Evolutionary conservation across 2,888 invertebrate genomes (phyloP).

Genomic region (Hypsopygia costalis): DNA sequence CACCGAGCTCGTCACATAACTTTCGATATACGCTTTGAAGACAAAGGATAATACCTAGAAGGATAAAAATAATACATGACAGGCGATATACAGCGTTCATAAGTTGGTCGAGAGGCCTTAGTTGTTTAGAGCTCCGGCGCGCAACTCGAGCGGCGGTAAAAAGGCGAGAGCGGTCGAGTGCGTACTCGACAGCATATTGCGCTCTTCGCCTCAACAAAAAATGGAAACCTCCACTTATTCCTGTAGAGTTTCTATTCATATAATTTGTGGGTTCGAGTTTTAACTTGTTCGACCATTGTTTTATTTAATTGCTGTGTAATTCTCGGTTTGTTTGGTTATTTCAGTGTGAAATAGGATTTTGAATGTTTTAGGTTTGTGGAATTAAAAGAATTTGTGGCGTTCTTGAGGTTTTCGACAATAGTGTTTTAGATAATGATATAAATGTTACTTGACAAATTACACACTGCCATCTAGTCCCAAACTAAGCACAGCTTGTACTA

Average conservation of each 20-base stretch:
- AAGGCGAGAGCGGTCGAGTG: constrained; percentile 41
- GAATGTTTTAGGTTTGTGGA: no score
- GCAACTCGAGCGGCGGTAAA: constrained; percentile 37
- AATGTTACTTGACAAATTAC: no score
- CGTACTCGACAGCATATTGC: constrained; percentile 50
- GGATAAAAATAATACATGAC: neutral
- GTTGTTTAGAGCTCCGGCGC: constrained; percentile 53
- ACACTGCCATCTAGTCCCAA: no score
- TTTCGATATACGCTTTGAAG: no score
- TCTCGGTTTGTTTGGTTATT: neutral
- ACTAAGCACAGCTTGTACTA: no score
- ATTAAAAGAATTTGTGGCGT: no score
- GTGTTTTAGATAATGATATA: no score
- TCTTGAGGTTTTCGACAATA: no score
- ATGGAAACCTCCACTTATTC: constrained; percentile 34
- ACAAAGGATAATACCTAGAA: no score
- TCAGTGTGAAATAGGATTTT: no score
- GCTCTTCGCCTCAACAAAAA: constrained; percentile 47
- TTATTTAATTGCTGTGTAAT: constrained; percentile 4
- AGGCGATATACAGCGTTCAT: constrained; percentile 24
- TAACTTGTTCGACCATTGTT: constrained; percentile 8
- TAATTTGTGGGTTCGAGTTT: constrained; percentile 25
- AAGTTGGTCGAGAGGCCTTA: constrained; percentile 50
- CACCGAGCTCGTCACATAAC: no score
- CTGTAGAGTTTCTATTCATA: constrained; percentile 35